These are phyloP conservation scores for Sipha maydis DNA, from an alignment of 2,888 invertebrate species.

Conservation along the genomic window DNA sequence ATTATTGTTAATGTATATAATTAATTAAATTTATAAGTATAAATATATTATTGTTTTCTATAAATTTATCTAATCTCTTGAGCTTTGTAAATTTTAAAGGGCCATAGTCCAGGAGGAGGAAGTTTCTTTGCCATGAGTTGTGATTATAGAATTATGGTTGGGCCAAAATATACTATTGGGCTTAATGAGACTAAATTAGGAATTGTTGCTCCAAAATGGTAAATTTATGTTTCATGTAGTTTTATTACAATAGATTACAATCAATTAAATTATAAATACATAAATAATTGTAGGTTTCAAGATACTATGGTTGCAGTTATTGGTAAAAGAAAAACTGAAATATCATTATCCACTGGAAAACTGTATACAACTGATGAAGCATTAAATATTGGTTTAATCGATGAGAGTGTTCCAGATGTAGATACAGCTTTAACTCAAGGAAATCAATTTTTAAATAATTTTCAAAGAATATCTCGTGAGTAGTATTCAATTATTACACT, in stretches of 20 bases:
- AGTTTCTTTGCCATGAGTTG: conserved; percentile 82
- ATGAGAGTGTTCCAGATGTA: conserved; percentile 77
- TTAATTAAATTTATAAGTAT: too few relatives aligned
- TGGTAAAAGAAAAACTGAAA: conserved; percentile 77
- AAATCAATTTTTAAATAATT: conserved; percentile 75
- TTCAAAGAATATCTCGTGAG: conserved; percentile 74
- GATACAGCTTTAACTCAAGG: conserved; percentile 76
- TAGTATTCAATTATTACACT: background rate
- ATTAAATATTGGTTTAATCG: conserved; percentile 78
- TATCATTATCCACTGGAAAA: conserved; percentile 78
- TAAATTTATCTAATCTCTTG: background rate
- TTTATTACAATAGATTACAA: too few relatives aligned
- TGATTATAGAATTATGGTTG: conserved; percentile 86
- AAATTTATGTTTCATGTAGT: too few relatives aligned
- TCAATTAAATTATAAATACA: too few relatives aligned
- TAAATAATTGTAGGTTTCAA: conserved; percentile 67
- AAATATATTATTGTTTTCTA: background rate
- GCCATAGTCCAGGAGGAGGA: conserved; percentile 86
- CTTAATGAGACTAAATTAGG: conserved; percentile 88
- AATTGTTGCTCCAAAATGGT: conserved; percentile 81
- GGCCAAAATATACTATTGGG: conserved; percentile 81
- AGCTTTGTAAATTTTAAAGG: conserved; percentile 69
- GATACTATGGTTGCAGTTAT: conserved; percentile 67
- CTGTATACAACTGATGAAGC: conserved; percentile 83
- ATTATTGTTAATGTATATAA: too few relatives aligned